These are phyloP conservation scores for Saturnia japonica DNA, from an alignment of 2,888 invertebrate genomes.

Conservation along the genomic window DNA sequence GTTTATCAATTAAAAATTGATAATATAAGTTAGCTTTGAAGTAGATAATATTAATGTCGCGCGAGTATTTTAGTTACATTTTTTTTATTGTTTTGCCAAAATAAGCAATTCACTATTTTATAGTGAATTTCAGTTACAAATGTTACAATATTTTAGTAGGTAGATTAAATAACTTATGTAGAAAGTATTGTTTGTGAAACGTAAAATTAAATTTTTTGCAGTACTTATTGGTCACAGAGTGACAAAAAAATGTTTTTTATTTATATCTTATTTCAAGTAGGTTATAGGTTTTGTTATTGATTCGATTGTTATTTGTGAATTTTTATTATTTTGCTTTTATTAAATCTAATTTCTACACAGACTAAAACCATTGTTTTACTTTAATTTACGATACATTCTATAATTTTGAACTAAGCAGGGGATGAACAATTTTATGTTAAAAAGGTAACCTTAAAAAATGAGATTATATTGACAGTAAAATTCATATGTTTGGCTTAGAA, in stretches of 20 bases:
- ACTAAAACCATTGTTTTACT: not conserved
- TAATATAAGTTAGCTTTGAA: constrained; percentile 24
- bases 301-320: not conserved
- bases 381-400: not conserved
- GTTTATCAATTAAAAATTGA: constrained; percentile 42
- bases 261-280: not conserved
- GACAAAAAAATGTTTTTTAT: not conserved
- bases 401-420: not conserved
- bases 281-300: not conserved
- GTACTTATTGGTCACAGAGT: too few relatives aligned
- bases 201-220: not conserved
- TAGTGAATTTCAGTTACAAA: constrained; percentile 42
- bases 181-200: not conserved
- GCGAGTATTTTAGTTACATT: constrained; percentile 21
- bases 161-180: not conserved
- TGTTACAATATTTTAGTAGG: not conserved
- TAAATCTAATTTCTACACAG: not conserved
- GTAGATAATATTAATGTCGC: constrained; percentile 23
- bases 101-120: constrained; percentile 49
- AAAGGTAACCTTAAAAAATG: constrained; percentile 6
- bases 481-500: not conserved
- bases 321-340: not conserved
- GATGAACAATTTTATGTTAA: not conserved
- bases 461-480: not conserved
- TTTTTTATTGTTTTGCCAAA: constrained; percentile 15